Evolutionary conservation across 2,113 vertebrate genomes (phyloP).

Genomic region (Zosterops lateralis): DNA sequence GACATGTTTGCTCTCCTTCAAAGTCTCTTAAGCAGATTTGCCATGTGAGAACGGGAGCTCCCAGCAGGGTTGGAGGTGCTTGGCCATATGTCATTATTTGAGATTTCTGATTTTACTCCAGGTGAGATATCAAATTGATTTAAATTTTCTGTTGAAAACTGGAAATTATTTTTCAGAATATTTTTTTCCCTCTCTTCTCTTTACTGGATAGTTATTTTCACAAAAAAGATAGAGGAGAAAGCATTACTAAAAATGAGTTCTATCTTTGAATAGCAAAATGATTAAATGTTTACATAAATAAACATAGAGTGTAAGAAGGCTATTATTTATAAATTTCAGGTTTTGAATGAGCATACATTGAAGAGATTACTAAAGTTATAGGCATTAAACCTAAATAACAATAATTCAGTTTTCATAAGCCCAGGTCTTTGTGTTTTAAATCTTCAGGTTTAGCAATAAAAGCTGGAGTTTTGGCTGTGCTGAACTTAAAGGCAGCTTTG

Average conservation of each 20-base stretch:
- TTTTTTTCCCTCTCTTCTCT: not conserved
- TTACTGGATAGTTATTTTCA: not conserved
- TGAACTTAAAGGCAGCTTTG: not conserved
- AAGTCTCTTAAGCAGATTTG: not conserved
- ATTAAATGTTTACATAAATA: slow-evolving; percentile 16
- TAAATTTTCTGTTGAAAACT: not conserved
- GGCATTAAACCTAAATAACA: slow-evolving; percentile 10
- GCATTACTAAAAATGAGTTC: not conserved
- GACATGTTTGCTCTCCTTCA: not conserved
- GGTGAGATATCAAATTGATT: not conserved
- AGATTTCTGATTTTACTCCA: not conserved
- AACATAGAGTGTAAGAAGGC: not conserved
- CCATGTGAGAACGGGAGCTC: not conserved
- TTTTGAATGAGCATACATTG: not conserved
- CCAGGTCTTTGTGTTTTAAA: not conserved
- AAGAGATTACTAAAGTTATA: not conserved
- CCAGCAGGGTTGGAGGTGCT: not conserved
- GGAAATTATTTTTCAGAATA: not conserved
- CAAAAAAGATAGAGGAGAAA: not conserved
- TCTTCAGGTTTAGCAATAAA: not conserved
- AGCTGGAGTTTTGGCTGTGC: not conserved
- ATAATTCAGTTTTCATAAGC: not conserved
- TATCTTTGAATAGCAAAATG: not conserved
- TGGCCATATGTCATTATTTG: not conserved
- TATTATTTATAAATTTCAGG: not conserved